Evolutionary conservation across 1,140 invertebrate genomes (phyloP).

Genomic region (Formica selysi): DNA sequence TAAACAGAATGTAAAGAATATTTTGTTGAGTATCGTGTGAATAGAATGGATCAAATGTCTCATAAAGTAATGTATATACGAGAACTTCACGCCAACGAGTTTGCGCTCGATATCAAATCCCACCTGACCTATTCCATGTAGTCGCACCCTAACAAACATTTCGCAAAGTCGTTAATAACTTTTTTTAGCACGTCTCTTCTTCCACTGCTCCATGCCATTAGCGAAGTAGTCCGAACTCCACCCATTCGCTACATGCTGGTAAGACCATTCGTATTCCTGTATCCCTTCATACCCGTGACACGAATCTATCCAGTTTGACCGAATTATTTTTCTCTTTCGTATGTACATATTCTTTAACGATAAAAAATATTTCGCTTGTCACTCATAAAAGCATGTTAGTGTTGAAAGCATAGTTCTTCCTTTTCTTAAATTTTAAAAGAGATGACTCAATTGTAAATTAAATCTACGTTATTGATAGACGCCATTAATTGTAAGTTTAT

Average conservation of each 20-base stretch:
- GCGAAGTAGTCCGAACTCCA: conserved; percentile 65
- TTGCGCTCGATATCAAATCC: conserved; percentile 59
- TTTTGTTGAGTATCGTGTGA: not conserved
- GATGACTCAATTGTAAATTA: not conserved
- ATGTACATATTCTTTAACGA: too few relatives aligned
- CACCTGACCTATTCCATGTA: conserved; percentile 49
- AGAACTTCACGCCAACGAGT: not conserved
- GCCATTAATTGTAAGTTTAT: not conserved
- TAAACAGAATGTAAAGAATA: conserved; percentile 12
- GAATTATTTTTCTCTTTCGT: not conserved
- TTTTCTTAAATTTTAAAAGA: not conserved
- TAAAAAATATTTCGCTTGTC: conserved; percentile 5
- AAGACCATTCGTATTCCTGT: conserved; percentile 22
- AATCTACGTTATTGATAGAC: conserved; percentile 8
- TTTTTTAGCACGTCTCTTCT: conserved; percentile 49
- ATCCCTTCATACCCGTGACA: conserved; percentile 32
- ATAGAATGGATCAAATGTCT: conserved; percentile 34
- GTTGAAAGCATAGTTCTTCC: not conserved
- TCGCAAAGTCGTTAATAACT: conserved; percentile 60
- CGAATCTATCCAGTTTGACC: not conserved
- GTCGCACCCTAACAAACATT: conserved; percentile 53
- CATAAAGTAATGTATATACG: conserved; percentile 5
- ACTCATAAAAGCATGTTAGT: conserved; percentile 21
- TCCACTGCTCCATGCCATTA: conserved; percentile 55
- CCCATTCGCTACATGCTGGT: conserved; percentile 45